A percentile compares a stretch with the other conserved stretches of the same genome.
Conservation (phyloP, 2,797 vertebrate genomes). For the Numenius phaeopus region DNA sequence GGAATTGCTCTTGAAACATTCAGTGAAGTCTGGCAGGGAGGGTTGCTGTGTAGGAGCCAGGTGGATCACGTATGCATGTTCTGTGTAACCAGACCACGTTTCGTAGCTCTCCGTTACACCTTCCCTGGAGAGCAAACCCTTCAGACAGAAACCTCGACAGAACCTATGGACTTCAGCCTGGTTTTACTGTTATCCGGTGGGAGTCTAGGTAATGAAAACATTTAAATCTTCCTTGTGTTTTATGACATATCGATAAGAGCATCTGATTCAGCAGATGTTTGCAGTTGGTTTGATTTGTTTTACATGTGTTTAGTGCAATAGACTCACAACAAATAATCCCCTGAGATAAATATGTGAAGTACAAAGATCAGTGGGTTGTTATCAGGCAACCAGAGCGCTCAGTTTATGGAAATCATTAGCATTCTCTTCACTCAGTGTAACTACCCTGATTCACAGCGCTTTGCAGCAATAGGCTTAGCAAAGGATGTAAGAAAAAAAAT, state of each 20-base stretch:
- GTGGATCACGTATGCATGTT: neutral
- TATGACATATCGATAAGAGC: neutral
- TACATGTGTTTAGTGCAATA: neutral
- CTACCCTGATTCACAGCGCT: neutral
- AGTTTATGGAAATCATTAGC: neutral
- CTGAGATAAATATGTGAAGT: neutral
- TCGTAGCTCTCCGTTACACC: neutral
- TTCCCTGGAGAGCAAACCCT: neutral
- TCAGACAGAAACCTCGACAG: neutral
- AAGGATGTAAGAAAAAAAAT: neutral
- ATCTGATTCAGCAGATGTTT: slow-evolving; percentile 19
- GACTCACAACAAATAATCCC: neutral
- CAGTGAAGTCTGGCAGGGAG: neutral
- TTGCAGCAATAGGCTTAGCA: neutral
- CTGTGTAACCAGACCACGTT: neutral
- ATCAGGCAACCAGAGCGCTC: neutral
- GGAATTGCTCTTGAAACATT: neutral
- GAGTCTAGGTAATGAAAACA: neutral
- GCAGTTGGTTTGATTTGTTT: slow-evolving; percentile 14
- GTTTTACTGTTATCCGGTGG: neutral
- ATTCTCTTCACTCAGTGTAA: neutral
- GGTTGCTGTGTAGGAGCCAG: neutral
- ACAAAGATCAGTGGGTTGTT: neutral
- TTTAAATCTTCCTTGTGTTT: neutral
- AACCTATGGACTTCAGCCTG: neutral